Evolutionary conservation across 1,140 invertebrate genomes (phyloP), one percentile per base, ranked within the genome.

Genomic region (Brachionus angularis): DNA sequence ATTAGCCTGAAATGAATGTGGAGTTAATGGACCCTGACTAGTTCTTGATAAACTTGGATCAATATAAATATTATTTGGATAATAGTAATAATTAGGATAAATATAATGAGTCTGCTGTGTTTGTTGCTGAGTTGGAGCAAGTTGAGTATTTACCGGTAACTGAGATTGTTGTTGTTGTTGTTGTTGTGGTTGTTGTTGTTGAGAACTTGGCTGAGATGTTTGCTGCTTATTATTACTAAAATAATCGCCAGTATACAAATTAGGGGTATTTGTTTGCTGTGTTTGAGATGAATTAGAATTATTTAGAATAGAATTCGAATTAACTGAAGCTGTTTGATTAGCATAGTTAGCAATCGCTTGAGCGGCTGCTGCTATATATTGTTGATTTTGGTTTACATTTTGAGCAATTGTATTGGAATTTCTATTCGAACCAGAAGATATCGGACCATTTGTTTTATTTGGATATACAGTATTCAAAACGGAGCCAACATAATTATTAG

Each of bases 11-110:
- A 29, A 58, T 3, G 53, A 58, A 23, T 58, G 53, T 1, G 53
- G 53, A 39, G 53, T 58, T 23, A 33, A 10, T 23, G 53, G 53
- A 23, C 16, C 16, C 39, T 58, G 53, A 39, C 12, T 25, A 3
- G 53, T 12, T 27, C 53, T 16, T 36, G 36, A 34, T 10, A 39
- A 3, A 25, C 10, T 23, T 3, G 53, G 53, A 16, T 58, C 53
- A 4, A 58, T 14, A 23, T 36, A 58, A 58, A 58, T 23, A 10
- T 36, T 36, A 58, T 39, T 58, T 36, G 53, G 25, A 33, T 58
- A 58, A 14, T 58, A 58, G 33, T 58, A 58, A 39, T 39, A 58
- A 23, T 58, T 58, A 18, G 53, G 53, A 58, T 58, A 58, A 5
- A 58, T 39, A 33, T 58, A 58, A 8, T 58, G 53, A 4, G 34